Evolutionary conservation across 2,113 vertebrate species (phyloP).

Genomic region (Elephas maximus): DNA sequence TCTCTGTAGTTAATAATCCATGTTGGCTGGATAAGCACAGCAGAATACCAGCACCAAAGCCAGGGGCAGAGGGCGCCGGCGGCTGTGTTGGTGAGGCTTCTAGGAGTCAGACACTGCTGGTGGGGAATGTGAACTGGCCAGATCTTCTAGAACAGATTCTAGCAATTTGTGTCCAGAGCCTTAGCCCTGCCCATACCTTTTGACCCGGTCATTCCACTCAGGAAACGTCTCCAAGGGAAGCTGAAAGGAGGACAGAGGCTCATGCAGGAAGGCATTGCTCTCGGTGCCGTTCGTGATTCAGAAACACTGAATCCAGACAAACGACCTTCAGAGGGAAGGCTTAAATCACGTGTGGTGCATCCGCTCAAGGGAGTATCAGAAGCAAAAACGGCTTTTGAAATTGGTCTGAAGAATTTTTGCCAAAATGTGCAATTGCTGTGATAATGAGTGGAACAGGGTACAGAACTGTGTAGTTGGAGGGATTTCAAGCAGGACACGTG

Average conservation of each 20-base stretch:
- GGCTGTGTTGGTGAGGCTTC: accelerated
- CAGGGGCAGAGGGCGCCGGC: accelerated
- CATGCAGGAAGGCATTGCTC: accelerated
- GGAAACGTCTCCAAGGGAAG: neutral
- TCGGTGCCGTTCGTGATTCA: accelerated
- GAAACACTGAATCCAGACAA: neutral
- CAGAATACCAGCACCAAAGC: neutral
- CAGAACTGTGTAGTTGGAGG: accelerated
- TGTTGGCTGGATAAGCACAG: too few species aligned
- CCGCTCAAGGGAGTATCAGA: neutral
- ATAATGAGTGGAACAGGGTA: neutral
- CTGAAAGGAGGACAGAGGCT: neutral
- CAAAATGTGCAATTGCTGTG: neutral
- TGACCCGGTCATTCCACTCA: neutral
- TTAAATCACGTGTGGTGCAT: too few species aligned
- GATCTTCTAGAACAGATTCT: neutral
- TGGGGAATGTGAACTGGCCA: too few species aligned
- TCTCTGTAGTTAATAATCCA: too few species aligned
- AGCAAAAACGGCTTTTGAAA: neutral
- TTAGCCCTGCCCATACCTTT: neutral
- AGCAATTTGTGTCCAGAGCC: neutral
- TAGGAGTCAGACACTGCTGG: neutral
- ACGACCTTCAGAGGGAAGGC: neutral
- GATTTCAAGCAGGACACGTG: neutral
- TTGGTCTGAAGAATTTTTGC: neutral